Evolutionary conservation across 1,140 invertebrate species (phyloP), one percentile per base, ranked within the genome.

Genomic region (Fopius arisanus): DNA sequence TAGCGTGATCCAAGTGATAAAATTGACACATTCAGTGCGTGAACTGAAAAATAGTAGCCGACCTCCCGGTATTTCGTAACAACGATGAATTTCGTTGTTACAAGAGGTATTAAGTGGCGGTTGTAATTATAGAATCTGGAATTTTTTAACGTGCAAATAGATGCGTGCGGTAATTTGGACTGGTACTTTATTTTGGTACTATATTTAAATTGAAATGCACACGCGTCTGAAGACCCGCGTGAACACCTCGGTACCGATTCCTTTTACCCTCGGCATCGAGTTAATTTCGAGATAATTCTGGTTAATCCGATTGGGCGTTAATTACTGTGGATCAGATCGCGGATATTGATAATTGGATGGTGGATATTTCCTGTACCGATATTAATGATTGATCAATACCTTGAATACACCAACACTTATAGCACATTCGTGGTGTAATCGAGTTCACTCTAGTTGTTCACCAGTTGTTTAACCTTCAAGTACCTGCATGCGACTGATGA

Each of bases 401-500:
- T 65, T 65, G 3, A 16, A 29, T 65, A 31, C n/a, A 65, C 29
- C 62, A 31, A 65, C 62, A 65, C 62, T 65, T 65, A 65, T 65
- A 10, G 29, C n/a, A 33, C 62, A 65, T 65, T 65, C 26, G 62
- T 65, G n/a, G 29, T 65, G 29, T 65, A 31, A 65, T 65, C 26
- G n/a, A 16, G 28, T 65, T 65, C 29, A 65, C 29, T 31, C 29
- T 29, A 31, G 31, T 62, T 28, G 33, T 23, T 28, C 43, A 68
- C 43, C 40, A 73, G 48, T 73, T 73, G 72, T 73, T 73, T 40
- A 68, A 68, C 48, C 37, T 67, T 68, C 72, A 62, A 73, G 66
- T 73, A 73, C 72, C 66, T 73, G 72, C 54, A 73, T 73, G 54
- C 72, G 66, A 73, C 72, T 73, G 72, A 73, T 73, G 72, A 73